A percentile compares a stretch with the other conserved stretches of the same genome.
These are phyloP conservation scores for Smutsia temminckii DNA, from an alignment of 2,797 vertebrate species.

Conservation along the genomic window DNA sequence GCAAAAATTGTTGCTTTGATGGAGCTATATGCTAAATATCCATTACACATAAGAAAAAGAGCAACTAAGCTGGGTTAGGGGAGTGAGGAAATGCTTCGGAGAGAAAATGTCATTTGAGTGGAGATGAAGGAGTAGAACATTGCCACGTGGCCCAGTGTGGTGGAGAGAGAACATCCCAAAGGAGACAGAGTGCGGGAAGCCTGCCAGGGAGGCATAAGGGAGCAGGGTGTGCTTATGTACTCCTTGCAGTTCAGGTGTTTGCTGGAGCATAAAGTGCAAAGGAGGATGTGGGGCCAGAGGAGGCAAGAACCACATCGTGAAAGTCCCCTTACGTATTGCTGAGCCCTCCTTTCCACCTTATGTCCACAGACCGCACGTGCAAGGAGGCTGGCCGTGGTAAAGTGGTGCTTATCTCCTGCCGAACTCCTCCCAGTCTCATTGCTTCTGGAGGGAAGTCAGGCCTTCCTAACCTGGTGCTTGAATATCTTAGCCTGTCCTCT, in stretches of 20 bases:
- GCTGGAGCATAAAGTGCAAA: not conserved
- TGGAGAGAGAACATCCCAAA: not conserved
- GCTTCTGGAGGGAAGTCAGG: not conserved
- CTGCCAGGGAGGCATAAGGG: no score
- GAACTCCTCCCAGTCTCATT: not conserved
- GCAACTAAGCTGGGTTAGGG: not conserved
- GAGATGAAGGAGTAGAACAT: not conserved
- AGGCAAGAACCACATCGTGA: not conserved
- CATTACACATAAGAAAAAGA: not conserved
- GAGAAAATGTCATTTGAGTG: not conserved
- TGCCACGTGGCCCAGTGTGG: no score
- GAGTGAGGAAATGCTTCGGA: not conserved
- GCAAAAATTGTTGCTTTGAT: not conserved
- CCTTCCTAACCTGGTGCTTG: not conserved
- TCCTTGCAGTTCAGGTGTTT: no score
- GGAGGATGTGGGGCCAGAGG: not conserved
- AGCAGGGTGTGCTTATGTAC: not conserved
- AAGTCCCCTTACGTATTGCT: not conserved
- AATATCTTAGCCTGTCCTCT: not conserved
- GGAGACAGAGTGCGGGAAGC: not conserved
- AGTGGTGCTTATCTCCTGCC: not conserved
- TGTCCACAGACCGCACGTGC: fast-evolving
- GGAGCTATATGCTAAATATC: not conserved
- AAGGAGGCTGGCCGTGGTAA: not conserved
- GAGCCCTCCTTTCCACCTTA: not conserved